These are phyloP conservation scores for Sminthurides aquaticus DNA, from an alignment of 2,888 invertebrate species.

Conservation along the genomic window DNA sequence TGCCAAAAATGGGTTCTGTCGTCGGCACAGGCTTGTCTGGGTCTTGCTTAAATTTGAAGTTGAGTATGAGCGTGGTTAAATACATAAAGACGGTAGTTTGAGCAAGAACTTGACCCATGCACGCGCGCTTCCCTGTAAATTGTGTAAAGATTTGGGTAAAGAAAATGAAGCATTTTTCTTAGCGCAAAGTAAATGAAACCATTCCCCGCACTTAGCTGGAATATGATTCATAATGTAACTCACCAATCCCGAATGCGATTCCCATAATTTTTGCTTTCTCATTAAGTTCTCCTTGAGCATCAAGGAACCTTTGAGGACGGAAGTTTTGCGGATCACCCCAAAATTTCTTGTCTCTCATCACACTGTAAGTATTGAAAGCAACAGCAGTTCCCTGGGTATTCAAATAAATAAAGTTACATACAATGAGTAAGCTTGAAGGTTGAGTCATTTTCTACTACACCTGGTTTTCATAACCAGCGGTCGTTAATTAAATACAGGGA, in stretches of 20 bases:
- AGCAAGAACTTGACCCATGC: slow-evolving; percentile 59
- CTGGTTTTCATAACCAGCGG: neutral
- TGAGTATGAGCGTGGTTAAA: slow-evolving; percentile 55
- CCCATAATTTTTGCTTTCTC: slow-evolving; percentile 26
- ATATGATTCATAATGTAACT: no score
- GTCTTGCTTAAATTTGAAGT: slow-evolving; percentile 51
- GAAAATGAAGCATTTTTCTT: no score
- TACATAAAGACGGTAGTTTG: slow-evolving; percentile 57
- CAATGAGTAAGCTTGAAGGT: neutral
- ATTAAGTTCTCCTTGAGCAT: slow-evolving; percentile 28
- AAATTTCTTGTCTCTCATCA: slow-evolving; percentile 29
- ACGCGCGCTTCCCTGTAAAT: slow-evolving; percentile 57
- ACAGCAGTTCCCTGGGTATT: slow-evolving; percentile 29
- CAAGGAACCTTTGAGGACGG: slow-evolving; percentile 37
- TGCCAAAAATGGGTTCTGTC: slow-evolving; percentile 53
- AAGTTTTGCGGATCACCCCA: slow-evolving; percentile 34
- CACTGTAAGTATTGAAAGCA: slow-evolving; percentile 34
- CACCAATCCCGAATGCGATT: slow-evolving; percentile 35
- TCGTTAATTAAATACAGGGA: neutral
- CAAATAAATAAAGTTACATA: neutral
- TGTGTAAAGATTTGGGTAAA: no score
- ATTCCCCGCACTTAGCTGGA: no score
- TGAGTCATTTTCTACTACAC: no score
- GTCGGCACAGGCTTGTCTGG: slow-evolving; percentile 49
- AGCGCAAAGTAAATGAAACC: no score